phyloP scores from a whole-genome alignment of 2,888 invertebrate species.

The Hemithea aestivaria region DNA sequence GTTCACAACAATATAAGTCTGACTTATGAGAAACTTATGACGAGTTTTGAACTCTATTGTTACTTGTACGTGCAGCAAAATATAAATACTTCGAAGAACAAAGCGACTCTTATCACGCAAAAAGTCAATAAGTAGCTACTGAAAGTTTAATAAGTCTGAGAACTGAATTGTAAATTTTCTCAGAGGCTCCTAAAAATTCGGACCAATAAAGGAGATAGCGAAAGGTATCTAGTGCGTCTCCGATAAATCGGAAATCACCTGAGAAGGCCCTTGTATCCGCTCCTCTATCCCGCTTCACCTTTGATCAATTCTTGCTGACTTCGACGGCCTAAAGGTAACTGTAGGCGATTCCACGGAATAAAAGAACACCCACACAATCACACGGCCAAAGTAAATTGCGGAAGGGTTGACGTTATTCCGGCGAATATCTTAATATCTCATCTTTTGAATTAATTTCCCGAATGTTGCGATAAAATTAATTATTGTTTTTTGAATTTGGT shows the following conservation, averaged over 20 bases:
- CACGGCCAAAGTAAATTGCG: conserved; percentile 2
- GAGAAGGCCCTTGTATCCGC: conserved; percentile 24
- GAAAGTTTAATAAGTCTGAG: no score
- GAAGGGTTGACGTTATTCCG: conserved; percentile 7
- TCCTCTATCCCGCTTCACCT: conserved; percentile 27
- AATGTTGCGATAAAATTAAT: no score
- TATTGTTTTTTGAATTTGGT: no score
- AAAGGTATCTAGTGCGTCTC: conserved; percentile 12
- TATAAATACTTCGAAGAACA: no score
- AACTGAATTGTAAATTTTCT: no score
- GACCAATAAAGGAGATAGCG: conserved; percentile 6
- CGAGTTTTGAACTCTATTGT: no score
- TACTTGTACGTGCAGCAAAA: no score
- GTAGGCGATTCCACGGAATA: conserved; percentile 16
- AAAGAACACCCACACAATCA: conserved; percentile 10
- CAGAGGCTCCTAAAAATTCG: conserved; percentile 6
- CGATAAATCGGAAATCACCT: conserved; percentile 20
- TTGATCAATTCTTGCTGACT: conserved; percentile 31
- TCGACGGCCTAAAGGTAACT: conserved; percentile 21
- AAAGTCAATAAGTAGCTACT: no score
- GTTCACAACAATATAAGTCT: no score
- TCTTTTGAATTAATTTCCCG: no score
- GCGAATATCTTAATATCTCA: neutral
- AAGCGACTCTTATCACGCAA: no score
- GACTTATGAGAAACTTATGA: no score